Base-by-base conservation (phyloP, 2,888 invertebrate genomes). In the Apoda limacodes region DNA sequence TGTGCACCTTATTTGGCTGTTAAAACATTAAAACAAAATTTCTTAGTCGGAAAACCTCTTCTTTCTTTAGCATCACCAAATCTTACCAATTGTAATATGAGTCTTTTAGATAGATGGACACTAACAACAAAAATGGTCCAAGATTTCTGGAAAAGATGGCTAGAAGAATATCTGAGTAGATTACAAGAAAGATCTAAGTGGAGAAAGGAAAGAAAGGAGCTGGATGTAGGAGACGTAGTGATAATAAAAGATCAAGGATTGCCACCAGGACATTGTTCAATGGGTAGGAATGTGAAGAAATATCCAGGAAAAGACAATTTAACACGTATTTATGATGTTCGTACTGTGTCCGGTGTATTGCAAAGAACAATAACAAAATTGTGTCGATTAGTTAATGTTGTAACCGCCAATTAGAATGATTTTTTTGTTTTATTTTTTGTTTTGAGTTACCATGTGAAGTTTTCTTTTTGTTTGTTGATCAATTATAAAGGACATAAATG, bases 171-270 rank as follows among this genome's bases (percentile, higher is more conserved):
- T n/a, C n/a, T n/a, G n/a, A 27, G 34, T 1, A 22, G 30, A 13
- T 12, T 44, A 1, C 40, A 42, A 11, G 32, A 35, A 13, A 10
- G 47, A 9, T 26, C 38, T 3, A 48, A 45, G 30, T 48, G 48
- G 48, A 17, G 30, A 2, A 37, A 39, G 3, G 10, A 32, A 9
- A 9, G 15, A 3, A 20, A 28, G 4, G 47, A 52, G 14, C 30
- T 44, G 12, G 23, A 40, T 2, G 17, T 43, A 5, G 45, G 46
- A 9, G 39, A 52, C 14, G 36, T 52, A 7, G 48, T 52, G 4
- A 23, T 49, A 13, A 34, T 50, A 3, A 49, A 46, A 26, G 23
- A 33, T 9, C 42, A 45, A 6, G 37, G 40, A 10, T n/a, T n/a
- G n/a, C n/a, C n/a, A n/a, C n/a, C n/a, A n/a, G n/a, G n/a, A n/a